phyloP scores from a whole-genome alignment of 2,888 invertebrate genomes.

The Scaptomyza caliginosa region DNA sequence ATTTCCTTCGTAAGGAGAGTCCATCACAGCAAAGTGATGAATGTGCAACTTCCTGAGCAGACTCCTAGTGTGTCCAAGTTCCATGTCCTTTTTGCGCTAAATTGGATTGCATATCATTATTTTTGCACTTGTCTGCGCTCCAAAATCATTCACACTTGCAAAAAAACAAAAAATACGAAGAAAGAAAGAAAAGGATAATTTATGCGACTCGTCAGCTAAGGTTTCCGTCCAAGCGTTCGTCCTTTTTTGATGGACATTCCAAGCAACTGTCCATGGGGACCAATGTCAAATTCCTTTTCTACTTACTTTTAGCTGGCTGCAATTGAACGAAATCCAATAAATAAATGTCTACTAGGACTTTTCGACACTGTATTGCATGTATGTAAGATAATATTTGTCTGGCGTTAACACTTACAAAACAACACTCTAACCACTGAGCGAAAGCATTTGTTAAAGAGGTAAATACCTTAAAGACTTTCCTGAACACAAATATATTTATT shows the following conservation, averaged over 20 bases:
- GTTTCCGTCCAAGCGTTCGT: slow-evolving; percentile 27
- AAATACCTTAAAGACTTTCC: too few relatives aligned
- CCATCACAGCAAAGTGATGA: slow-evolving; percentile 76
- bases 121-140: slow-evolving; percentile 73
- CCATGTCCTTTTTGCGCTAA: slow-evolving; percentile 46
- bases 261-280: slow-evolving; percentile 59
- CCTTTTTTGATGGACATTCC: slow-evolving; percentile 72
- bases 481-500: too few relatives aligned
- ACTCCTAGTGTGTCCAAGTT: slow-evolving; percentile 32
- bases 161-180: slow-evolving; percentile 2
- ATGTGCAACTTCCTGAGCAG: slow-evolving; percentile 71
- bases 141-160: slow-evolving; percentile 69
- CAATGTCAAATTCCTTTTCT: slow-evolving; percentile 27
- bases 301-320: slow-evolving; percentile 15
- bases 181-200: slow-evolving; percentile 67
- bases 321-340: slow-evolving; percentile 69
- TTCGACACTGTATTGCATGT: slow-evolving; percentile 38
- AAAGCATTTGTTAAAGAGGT: background rate
- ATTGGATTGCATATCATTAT: slow-evolving; percentile 79
- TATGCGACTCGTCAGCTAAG: slow-evolving; percentile 61
- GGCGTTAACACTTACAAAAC: slow-evolving; percentile 34
- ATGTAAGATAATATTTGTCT: slow-evolving; percentile 65
- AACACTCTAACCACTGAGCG: slow-evolving; percentile 9
- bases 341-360: slow-evolving; percentile 45
- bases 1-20: slow-evolving; percentile 26